phyloP scores from a whole-genome alignment of 2,888 invertebrate genomes.

The Leptopilina drosophilae region DNA sequence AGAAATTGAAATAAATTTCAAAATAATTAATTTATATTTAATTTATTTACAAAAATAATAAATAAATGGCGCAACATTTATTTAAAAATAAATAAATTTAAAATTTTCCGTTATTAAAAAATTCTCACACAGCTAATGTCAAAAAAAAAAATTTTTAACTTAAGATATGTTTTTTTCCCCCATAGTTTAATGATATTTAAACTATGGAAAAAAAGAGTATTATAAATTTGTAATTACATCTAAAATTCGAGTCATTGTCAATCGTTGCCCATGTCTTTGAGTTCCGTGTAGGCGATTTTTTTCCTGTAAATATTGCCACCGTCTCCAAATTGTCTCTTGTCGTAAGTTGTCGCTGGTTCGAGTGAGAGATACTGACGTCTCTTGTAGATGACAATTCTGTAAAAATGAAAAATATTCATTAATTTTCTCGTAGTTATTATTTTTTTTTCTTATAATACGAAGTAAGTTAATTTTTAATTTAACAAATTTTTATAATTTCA shows the following conservation, averaged over 20 bases:
- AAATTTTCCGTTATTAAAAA: neutral
- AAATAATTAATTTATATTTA: no score
- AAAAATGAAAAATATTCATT: constrained; percentile 44
- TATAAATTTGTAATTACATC: constrained; percentile 41
- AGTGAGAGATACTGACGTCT: constrained; percentile 70
- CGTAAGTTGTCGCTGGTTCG: constrained; percentile 67
- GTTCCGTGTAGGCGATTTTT: constrained; percentile 73
- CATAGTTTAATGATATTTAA: neutral
- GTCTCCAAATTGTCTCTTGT: constrained; percentile 56
- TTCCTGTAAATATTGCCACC: constrained; percentile 68
- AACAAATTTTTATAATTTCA: no score
- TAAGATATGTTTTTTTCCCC: neutral
- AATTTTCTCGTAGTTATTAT: neutral
- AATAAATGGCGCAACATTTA: no score
- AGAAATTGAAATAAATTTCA: no score
- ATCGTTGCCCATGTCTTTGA: constrained; percentile 75
- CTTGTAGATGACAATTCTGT: constrained; percentile 73
- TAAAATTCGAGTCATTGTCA: constrained; percentile 61
- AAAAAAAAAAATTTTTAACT: neutral
- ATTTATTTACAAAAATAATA: no score
- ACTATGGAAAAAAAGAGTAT: constrained; percentile 13
- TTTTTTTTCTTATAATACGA: no score
- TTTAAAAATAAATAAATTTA: neutral
- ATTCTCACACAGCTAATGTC: neutral
- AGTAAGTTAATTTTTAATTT: no score